A percentile compares a stretch with the other conserved stretches of the same genome.
Conservation (phyloP, 2,797 vertebrate genomes). For the Typhlichthys eigenmanni region DNA sequence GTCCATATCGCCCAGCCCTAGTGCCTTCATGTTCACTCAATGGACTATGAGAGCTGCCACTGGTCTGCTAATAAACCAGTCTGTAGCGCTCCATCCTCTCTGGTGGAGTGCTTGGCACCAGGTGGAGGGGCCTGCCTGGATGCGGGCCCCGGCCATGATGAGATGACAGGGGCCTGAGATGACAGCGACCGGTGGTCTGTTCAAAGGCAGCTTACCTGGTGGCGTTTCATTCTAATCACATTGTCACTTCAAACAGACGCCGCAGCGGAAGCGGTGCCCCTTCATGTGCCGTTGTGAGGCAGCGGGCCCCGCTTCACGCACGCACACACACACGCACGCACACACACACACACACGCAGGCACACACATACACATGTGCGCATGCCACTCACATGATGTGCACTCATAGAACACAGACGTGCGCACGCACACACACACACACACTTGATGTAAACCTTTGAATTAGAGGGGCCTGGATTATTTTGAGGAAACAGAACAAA, state of each 20-base stretch:
- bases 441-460: no score
- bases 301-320: not conserved
- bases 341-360: not conserved
- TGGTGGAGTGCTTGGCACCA: constrained; percentile 2
- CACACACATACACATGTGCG: not conserved
- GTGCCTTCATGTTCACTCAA: no score
- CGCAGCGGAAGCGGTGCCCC: not conserved
- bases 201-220: constrained; percentile 13
- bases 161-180: not conserved
- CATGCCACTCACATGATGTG: no score
- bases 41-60: no score
- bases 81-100: no score
- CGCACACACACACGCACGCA: constrained; percentile 4
- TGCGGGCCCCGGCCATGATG: not conserved
- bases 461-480: no score
- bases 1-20: no score
- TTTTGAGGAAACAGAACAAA: no score
- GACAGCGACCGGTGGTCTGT: constrained; percentile 3
- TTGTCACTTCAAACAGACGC: constrained; percentile 21
- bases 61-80: no score
- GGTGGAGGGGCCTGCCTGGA: not conserved
- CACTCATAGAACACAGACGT: no score
- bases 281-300: constrained; percentile 3
- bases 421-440: no score
- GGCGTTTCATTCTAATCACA: constrained; percentile 11